Evolutionary conservation across 2,888 invertebrate genomes (phyloP).

Genomic region (Metellina segmentata): DNA sequence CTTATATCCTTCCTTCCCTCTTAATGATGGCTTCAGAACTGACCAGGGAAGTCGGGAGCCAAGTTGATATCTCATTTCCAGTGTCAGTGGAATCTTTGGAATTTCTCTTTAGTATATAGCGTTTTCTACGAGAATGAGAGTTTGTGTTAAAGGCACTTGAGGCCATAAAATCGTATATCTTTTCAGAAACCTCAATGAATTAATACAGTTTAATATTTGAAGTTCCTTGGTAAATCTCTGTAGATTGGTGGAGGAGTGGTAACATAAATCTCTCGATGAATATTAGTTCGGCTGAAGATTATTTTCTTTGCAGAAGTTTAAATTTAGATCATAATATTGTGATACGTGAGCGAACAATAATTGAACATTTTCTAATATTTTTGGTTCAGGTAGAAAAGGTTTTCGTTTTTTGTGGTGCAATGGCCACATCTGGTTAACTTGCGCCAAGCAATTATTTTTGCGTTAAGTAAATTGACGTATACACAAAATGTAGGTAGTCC

Average conservation of each 20-base stretch:
- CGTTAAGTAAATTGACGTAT: no score
- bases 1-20: neutral
- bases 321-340: no score
- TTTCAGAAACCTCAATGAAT: neutral
- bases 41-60: neutral
- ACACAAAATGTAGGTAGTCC: no score
- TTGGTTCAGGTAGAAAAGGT: no score
- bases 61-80: slow-evolving; percentile 25
- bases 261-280: neutral
- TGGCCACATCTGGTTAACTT: no score
- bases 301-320: no score
- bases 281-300: no score
- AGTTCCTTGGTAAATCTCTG: neutral
- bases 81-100: slow-evolving; percentile 29
- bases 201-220: neutral
- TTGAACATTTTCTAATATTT: no score
- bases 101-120: neutral
- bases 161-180: neutral
- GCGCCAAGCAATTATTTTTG: no score
- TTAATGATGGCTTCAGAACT: slow-evolving; percentile 20
- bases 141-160: neutral
- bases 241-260: neutral
- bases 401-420: no score
- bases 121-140: neutral
- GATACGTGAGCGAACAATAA: no score